These are phyloP conservation scores for Dipodomys spectabilis DNA, from an alignment of 2,113 vertebrate species.

Conservation along the genomic window DNA sequence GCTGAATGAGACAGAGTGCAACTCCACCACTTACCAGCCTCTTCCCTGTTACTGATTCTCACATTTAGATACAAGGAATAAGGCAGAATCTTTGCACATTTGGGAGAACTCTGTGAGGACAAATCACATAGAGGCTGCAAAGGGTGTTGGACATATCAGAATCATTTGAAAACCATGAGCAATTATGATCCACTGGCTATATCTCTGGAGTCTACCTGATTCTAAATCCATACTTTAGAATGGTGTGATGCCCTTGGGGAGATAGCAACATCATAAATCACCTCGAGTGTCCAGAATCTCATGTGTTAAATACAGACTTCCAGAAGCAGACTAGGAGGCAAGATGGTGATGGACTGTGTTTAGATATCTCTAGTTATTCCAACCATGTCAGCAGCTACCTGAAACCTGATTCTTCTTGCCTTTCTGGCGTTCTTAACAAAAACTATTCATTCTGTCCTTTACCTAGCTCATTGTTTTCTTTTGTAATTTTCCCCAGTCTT, in stretches of 20 bases:
- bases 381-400: background rate
- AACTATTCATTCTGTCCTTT: background rate
- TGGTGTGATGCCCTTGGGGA: background rate
- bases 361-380: background rate
- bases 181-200: background rate
- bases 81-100: background rate
- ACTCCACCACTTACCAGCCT: too few relatives aligned
- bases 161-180: background rate
- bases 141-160: background rate
- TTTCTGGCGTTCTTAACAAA: slow-evolving; percentile 6
- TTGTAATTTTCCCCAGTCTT: background rate
- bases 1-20: too few relatives aligned
- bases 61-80: background rate
- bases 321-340: background rate
- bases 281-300: background rate
- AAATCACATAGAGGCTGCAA: background rate
- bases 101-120: background rate
- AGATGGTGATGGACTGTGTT: background rate
- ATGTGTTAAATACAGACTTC: background rate
- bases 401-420: background rate
- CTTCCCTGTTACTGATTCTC: too few relatives aligned
- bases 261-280: background rate
- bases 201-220: background rate
- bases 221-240: background rate
- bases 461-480: background rate